Evolutionary conservation across 2,888 invertebrate genomes (phyloP), one percentile per base, ranked within the genome.

Genomic region (Agrochola lota): DNA sequence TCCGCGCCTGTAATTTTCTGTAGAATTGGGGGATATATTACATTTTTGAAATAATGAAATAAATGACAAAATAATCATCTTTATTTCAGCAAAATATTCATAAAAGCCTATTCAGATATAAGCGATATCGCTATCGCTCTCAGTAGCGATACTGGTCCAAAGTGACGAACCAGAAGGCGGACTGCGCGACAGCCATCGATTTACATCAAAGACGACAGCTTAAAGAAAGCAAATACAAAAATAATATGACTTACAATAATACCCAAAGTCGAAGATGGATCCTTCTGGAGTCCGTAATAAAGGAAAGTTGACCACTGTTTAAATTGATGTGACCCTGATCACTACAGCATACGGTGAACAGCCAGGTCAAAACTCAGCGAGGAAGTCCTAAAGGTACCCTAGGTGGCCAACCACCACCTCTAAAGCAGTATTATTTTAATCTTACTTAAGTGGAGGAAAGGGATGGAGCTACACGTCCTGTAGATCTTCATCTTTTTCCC

Each of bases 1-100:
- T 35, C 15, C 17, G 17, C 23, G 23, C 8, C 15, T n/a, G 5
- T 35, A 6, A 35, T 55, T 55, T 43, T 26, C 20, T 11, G 11
- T 17, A 70, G 12, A 72, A 72, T 60, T 35, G 9, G 30, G 17
- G 17, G 35, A 17, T 55, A 0, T 55, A 23, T 2, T 26, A 17
- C 17, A 71, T 17, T 71, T 1, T 17, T 11, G 2, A 11, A 46
- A 70, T 30, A 5, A 30, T 23, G 30, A 71, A 15, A 23, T 11
- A 11, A 68, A 7, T 43, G 4, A 9, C n/a, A 35, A n/a, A 20
- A 35, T 26, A 40, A 40, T 52, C 0, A 15, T n/a, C 12, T 77
- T 63, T 4, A 30, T 77, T 76, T 77, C 30, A 55, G 77, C 7
- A 30, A 30, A 55, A 57, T 55, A 2, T 17, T 72, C 23, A 2